These are phyloP conservation scores for Coregonus sp. DNA, from an alignment of 2,797 vertebrate species.

Conservation along the genomic window DNA sequence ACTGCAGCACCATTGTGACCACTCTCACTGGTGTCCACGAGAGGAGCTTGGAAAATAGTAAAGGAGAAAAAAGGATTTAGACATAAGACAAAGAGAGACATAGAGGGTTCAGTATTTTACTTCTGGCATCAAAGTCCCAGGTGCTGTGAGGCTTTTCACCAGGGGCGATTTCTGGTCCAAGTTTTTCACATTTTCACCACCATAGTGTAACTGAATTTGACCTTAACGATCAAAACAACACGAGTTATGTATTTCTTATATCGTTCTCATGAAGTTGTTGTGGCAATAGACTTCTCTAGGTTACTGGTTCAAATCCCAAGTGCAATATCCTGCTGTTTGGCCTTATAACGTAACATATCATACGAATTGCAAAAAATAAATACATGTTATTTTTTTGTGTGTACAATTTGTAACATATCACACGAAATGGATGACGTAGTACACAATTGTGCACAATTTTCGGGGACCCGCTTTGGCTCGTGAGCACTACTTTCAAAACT, in stretches of 20 bases:
- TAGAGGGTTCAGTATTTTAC: not conserved
- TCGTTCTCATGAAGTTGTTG: not conserved
- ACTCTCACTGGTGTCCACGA: constrained; percentile 83
- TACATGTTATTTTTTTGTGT: no score
- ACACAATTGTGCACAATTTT: no score
- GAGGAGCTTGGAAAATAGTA: constrained; percentile 75
- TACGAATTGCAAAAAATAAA: no score
- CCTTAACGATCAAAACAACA: not conserved
- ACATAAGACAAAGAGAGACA: not conserved
- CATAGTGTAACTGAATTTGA: not conserved
- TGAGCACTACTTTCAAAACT: no score
- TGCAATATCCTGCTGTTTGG: no score
- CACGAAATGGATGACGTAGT: no score
- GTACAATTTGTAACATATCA: no score
- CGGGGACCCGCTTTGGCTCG: no score
- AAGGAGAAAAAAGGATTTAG: not conserved
- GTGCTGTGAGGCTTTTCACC: not conserved
- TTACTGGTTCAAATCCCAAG: no score
- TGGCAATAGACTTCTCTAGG: not conserved
- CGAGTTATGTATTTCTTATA: not conserved
- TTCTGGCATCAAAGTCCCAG: not conserved
- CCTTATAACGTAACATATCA: no score
- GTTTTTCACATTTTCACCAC: not conserved
- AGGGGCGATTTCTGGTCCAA: no score
- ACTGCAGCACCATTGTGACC: constrained; percentile 88